Percentiles rank a stretch among this genome's conserved stretches.
Conservation (phyloP, 2,888 invertebrate genomes). For the Temnothorax unifasciatus region DNA sequence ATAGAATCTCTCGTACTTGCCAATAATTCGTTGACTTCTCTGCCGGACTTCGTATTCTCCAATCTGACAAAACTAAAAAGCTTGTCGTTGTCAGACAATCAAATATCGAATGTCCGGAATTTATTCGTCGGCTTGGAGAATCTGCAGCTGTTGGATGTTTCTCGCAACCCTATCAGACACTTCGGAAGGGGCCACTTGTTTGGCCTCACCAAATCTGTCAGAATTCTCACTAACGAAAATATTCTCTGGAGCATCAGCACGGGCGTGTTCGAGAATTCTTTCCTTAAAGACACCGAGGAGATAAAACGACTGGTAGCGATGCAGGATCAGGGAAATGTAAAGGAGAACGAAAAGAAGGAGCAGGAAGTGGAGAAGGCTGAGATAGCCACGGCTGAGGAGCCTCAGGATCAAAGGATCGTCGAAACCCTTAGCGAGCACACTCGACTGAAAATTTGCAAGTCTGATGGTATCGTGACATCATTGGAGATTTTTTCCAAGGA, state of each 20-base stretch:
- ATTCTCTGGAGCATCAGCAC: constrained; percentile 75
- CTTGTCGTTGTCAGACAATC: constrained; percentile 74
- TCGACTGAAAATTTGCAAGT: constrained; percentile 73
- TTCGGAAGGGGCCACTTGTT: constrained; percentile 74
- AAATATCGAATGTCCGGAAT: constrained; percentile 68
- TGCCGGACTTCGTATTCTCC: constrained; percentile 76
- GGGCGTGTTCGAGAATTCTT: constrained; percentile 73
- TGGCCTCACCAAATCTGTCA: constrained; percentile 69
- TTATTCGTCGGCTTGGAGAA: constrained; percentile 75
- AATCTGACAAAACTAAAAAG: constrained; percentile 72
- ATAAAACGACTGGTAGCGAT: constrained; percentile 45
- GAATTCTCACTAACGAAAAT: constrained; percentile 72
- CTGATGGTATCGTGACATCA: constrained; percentile 64
- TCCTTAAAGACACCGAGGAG: constrained; percentile 70
- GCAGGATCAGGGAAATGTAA: constrained; percentile 10
- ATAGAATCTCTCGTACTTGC: constrained; percentile 71
- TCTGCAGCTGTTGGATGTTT: constrained; percentile 74
- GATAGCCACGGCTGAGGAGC: neutral
- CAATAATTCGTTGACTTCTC: constrained; percentile 69
- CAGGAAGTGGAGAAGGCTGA: constrained; percentile 7
- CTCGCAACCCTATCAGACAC: constrained; percentile 73
- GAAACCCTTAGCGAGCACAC: constrained; percentile 11
- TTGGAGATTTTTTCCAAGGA: constrained; percentile 66
- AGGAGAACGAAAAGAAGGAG: constrained; percentile 28
- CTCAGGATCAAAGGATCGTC: neutral